A percentile compares a stretch with the other conserved stretches of the same genome.
Conservation (phyloP, 2,888 invertebrate genomes). For the Callimorpha dominula region DNA sequence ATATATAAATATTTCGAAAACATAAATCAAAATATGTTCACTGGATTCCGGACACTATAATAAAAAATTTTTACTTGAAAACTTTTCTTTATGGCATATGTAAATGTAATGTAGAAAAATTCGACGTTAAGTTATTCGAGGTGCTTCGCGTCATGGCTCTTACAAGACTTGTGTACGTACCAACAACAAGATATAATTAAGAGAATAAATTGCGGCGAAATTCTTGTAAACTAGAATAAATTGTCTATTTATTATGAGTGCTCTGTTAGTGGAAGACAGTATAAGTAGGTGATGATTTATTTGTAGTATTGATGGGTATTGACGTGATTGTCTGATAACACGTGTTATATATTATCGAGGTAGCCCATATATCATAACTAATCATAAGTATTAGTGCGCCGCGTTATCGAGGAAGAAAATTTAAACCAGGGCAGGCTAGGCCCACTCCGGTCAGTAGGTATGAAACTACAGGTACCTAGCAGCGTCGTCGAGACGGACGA, state of each 20-base stretch:
- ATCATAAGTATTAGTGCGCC: constrained; percentile 11
- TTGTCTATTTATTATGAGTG: constrained; percentile 59
- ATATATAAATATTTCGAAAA: too few relatives aligned
- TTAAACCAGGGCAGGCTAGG: neutral
- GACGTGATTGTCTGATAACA: constrained; percentile 37
- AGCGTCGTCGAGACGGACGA: too few relatives aligned
- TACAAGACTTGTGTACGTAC: constrained; percentile 42
- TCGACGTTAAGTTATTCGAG: constrained; percentile 49
- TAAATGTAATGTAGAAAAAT: neutral
- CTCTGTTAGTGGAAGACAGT: constrained; percentile 49
- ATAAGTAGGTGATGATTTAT: constrained; percentile 39
- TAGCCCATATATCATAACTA: constrained; percentile 29
- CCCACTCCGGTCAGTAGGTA: too few relatives aligned
- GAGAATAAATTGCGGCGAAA: constrained; percentile 43
- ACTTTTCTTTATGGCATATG: neutral
- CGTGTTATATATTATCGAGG: constrained; percentile 27
- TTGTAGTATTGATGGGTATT: constrained; percentile 41
- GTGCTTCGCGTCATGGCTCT: constrained; percentile 61
- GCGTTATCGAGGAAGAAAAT: constrained; percentile 21
- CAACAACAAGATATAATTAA: constrained; percentile 24
- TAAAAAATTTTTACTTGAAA: neutral
- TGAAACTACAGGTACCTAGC: neutral
- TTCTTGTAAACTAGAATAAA: constrained; percentile 49
- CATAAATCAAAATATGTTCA: too few relatives aligned
- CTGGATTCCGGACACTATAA: neutral